These are phyloP conservation scores for Lampris incognitus DNA, from an alignment of 2,113 vertebrate species.

Conservation along the genomic window DNA sequence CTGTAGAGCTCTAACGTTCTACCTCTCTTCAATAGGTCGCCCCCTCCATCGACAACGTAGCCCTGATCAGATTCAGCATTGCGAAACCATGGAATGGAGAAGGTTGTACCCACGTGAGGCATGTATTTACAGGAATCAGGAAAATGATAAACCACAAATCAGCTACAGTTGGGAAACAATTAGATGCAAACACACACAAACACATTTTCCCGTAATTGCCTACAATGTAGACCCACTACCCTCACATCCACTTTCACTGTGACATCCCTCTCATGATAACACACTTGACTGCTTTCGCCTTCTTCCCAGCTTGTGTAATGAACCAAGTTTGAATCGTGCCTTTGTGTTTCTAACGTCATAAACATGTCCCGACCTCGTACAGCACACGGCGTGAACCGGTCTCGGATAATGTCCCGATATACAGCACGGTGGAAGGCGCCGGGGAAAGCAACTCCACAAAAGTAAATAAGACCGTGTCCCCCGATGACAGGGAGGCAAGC, in stretches of 20 bases:
- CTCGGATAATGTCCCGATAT: slow-evolving; percentile 43
- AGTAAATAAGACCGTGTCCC: slow-evolving; percentile 51
- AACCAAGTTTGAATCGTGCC: slow-evolving; percentile 57
- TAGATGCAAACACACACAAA: background rate
- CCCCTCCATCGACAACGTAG: slow-evolving; percentile 2
- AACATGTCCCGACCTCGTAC: slow-evolving; percentile 52
- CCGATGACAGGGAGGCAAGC: slow-evolving; percentile 17
- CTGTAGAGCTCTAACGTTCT: background rate
- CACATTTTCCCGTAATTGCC: background rate
- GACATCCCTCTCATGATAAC: no score
- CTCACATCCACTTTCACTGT: background rate
- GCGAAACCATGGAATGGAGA: background rate
- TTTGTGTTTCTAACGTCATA: slow-evolving; percentile 59
- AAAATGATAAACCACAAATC: background rate
- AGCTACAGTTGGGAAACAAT: background rate
- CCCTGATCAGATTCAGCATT: background rate
- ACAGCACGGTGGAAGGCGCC: slow-evolving; percentile 27
- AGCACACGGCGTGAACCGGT: slow-evolving; percentile 40
- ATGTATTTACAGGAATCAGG: background rate
- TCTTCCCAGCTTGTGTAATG: background rate
- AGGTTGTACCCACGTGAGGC: slow-evolving; percentile 4
- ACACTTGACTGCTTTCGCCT: no score
- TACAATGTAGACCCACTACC: background rate
- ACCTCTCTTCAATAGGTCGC: no score
- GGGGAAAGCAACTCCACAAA: slow-evolving; percentile 55